Conservation (phyloP, 1,140 invertebrate species). For the Pararge aegeria region DNA sequence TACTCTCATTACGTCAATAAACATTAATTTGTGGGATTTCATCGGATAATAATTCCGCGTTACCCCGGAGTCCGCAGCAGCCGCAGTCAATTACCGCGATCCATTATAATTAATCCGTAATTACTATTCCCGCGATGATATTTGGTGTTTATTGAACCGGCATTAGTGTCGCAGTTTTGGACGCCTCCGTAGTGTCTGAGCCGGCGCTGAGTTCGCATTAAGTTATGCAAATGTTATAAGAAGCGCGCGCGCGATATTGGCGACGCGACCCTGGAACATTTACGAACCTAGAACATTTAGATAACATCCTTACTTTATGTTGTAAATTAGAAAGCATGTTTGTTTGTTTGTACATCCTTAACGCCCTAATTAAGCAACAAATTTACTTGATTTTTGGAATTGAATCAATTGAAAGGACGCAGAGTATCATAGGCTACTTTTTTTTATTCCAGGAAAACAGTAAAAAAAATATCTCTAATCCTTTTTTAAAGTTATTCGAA, state of each 20-base stretch:
- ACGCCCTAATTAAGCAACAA: too few species aligned
- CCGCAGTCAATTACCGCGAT: slow-evolving; percentile 43
- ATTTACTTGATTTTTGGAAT: too few species aligned
- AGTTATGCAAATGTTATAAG: slow-evolving; percentile 67
- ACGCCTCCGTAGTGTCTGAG: slow-evolving; percentile 5
- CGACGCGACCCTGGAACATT: too few species aligned
- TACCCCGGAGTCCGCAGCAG: slow-evolving; percentile 27
- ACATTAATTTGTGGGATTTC: slow-evolving; percentile 37
- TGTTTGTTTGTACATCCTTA: too few species aligned
- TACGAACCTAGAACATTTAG: too few species aligned
- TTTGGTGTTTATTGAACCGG: slow-evolving; percentile 51
- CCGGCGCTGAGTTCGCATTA: slow-evolving; percentile 39
- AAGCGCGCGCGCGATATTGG: slow-evolving; percentile 46
- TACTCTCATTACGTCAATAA: slow-evolving; percentile 32
- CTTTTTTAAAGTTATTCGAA: too few species aligned
- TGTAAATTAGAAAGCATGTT: too few species aligned
- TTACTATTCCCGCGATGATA: slow-evolving; percentile 43
- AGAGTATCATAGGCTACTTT: too few species aligned
- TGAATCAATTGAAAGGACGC: too few species aligned
- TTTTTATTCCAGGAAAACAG: too few species aligned
- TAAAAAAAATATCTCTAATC: too few species aligned
- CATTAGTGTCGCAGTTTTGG: slow-evolving; percentile 28
- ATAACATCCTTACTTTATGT: too few species aligned
- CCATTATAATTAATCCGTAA: slow-evolving; percentile 60
- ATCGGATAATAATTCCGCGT: slow-evolving; percentile 30